Evolutionary conservation across 2,797 vertebrate genomes (phyloP).

Genomic region (Microchirus variegatus): DNA sequence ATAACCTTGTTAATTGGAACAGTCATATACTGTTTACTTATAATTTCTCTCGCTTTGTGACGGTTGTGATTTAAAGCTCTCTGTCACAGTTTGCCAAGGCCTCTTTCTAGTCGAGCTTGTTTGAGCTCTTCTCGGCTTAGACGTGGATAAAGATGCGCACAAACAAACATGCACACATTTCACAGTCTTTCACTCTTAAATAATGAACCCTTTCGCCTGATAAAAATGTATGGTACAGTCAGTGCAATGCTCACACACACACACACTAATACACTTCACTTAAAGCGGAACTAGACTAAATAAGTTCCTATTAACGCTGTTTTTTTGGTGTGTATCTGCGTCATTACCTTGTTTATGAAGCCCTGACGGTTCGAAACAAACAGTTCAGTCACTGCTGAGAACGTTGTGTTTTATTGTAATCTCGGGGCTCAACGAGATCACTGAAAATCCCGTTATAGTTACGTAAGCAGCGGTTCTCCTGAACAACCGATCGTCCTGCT

Average conservation of each 20-base stretch:
- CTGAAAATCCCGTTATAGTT: too few relatives aligned
- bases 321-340: too few relatives aligned
- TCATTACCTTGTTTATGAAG: too few relatives aligned
- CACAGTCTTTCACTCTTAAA: neutral
- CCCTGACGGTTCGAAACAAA: too few relatives aligned
- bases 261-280: conserved; percentile 32
- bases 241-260: neutral
- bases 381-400: too few relatives aligned
- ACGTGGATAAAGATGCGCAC: conserved; percentile 15
- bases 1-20: conserved; percentile 73
- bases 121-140: conserved; percentile 17
- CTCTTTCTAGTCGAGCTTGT: conserved; percentile 17
- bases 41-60: conserved; percentile 32
- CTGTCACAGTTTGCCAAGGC: conserved; percentile 30
- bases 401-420: too few relatives aligned
- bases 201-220: neutral
- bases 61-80: conserved; percentile 21
- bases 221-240: neutral
- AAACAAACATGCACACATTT: conserved; percentile 1
- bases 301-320: too few relatives aligned
- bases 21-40: conserved; percentile 55
- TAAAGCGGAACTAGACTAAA: too few relatives aligned
- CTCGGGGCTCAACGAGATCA: too few relatives aligned
- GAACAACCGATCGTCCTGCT: too few relatives aligned
- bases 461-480: too few relatives aligned